Evolutionary conservation across 2,888 invertebrate genomes (phyloP), one percentile per base, ranked within the genome.

Genomic region (Limnephilus auricula): DNA sequence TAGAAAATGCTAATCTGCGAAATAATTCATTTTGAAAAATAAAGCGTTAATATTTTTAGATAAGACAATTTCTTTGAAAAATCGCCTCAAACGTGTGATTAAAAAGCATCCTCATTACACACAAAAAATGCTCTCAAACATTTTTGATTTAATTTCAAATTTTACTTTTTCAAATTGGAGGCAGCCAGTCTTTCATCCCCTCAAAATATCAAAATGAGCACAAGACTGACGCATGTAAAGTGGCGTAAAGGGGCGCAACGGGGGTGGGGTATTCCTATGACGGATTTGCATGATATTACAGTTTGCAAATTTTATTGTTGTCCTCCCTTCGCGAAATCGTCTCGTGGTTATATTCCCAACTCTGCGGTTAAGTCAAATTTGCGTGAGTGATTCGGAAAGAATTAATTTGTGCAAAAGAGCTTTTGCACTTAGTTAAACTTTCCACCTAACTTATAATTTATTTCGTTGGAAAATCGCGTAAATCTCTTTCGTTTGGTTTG

Each of bases 231-330:
- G 84, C 88, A 30, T 82, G 86, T 30, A 80, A 65, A 65, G 80
- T 65, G 45, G 90, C 65, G 65, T 65, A 65, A 88, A 83, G 65
- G 84, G 79, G 79, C 87, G 89, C 90, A 79, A 89, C 31, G 45
- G 78, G 37, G 84, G 45, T 86, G 65, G 65, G 65, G 65, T 65
- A 25, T 65, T 65, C 65, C 86, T 86, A 88, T 89, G 79, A 89
- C 65, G 84, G 91, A 92, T 92, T 91, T 91, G 89, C 91, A 91
- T 91, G 84, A 89, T 90, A 92, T 92, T 91, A 92, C 90, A 90
- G 90, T 90, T 91, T 89, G 91, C 88, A 92, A 92, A 91, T 92
- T 92, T 90, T 80, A 88, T 79, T 89, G 34, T 79, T 45, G 82
- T 65, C 65, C 65, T 65, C 65, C 65, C 65, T 65, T 65, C 65